Evolutionary conservation across 2,113 vertebrate genomes (phyloP), one percentile per base, ranked within the genome.

Genomic region (Tyrannus savana): DNA sequence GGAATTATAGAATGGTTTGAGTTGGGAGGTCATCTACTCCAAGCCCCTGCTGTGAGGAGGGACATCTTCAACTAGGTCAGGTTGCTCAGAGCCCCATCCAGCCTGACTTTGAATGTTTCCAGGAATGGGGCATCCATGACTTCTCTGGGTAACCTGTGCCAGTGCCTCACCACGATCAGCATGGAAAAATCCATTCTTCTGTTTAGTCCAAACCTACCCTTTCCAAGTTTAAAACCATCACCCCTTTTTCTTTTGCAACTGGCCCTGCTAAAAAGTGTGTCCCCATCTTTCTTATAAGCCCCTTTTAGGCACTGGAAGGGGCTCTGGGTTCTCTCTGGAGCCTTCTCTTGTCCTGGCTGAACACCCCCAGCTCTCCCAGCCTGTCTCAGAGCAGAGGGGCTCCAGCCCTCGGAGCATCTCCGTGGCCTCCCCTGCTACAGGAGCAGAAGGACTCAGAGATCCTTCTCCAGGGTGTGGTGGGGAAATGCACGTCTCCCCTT

Each of bases 151-250:
- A 47, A 2, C 39, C 33, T 44, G 19, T 4, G 4, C 41, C 50
- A 16, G 19, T 0, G 5, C 1, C 1, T 72, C n/a, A 10, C 16
- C 31, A 53, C 8, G 37, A 56, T 62, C 52, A 30, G 0, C 0
- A 0, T 10, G 10, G 33, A 59, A 6, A 3, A 35, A 46, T 23
- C 42, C 30, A 25, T 30, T 49, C 11, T 58, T 39, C 1, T 31
- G 0, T 13, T 17, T 3, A 4, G 3, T 23, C 3, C 3, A 14
- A 82, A 50, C 12, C 15, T 41, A 5, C 11, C 17, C 24, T 33
- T 3, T 41, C 30, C 35, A 5, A 55, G 13, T 69, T 42, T 60
- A 21, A 69, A 58, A 9, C 35, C 6, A 5, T 47, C 1, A 0
- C 39, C 12, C 7, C 27, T 19, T 41, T 27, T 63, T 63, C 37